Evolutionary conservation across 1,140 invertebrate species (phyloP), one percentile per base, ranked within the genome.

Genomic region (Globodera ellingtonae): DNA sequence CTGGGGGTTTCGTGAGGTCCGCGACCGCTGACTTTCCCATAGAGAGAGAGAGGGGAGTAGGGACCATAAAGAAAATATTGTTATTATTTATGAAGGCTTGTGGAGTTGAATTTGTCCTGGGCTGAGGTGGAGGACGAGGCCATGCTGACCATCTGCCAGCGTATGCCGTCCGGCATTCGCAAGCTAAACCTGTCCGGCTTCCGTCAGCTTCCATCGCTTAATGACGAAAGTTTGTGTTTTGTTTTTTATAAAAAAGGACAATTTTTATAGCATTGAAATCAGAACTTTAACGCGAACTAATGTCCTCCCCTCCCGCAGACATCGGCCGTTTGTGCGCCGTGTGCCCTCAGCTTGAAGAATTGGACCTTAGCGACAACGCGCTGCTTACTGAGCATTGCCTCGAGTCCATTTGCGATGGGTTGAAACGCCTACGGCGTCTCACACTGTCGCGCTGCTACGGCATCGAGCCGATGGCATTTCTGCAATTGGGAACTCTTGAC

Each of bases 371-470:
- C n/a, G 75, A 77, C 47, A 77, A 77, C 21, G 62, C 65, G 21
- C 35, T 77, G 48, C 65, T 77, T n/a, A 70, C 75, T 69, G 75
- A 77, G 47, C 59, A 67, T 3, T 65, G 62, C 18, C 24, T 77
- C 0, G 75, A 77, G 47, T 24, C 75, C 21, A 77, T 77, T 77
- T 77, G 62, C 50, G 10, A 52, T 2, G 13, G 44, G 15, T 59
- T 77, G 6, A 35, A 67, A 65, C 46, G 48, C 69, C 69, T 77
- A 15, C 52, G 46, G 2, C 52, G 62, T 13, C 69, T 77, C 48
- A 77, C 75, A 13, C 69, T 77, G 24, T 77, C 75, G 52, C 75
- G 75, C 48, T 77, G 75, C 21, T 77, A 77, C 46, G 75, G 62
- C 48, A 77, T 77, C 67, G 75, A 77, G 24, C 75, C 75, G 47